Conservation (phyloP, 2,113 vertebrate genomes). For the Takifugu bimaculatus region DNA sequence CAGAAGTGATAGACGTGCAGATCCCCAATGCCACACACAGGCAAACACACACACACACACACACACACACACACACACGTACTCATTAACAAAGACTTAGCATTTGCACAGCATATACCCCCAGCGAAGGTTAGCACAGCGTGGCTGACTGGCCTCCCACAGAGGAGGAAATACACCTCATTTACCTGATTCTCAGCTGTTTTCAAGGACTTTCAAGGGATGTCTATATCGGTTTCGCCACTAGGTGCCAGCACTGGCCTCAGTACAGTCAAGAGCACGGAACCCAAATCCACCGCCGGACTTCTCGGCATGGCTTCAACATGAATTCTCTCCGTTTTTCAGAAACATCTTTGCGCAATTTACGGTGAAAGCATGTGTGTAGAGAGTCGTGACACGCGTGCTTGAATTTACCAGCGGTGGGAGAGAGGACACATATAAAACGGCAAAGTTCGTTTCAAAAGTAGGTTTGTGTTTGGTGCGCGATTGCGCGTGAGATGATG, state of each 20-base stretch:
- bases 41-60: constrained; percentile 6
- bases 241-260: constrained; percentile 69
- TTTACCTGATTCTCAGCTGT: constrained; percentile 61
- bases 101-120: constrained; percentile 44
- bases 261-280: constrained; percentile 13
- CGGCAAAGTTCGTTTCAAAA: constrained; percentile 7
- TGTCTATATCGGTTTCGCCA: constrained; percentile 35
- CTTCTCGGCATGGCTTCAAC: neutral
- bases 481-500: neutral
- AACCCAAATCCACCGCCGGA: neutral
- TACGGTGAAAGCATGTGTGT: neutral
- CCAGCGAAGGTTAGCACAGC: constrained; percentile 49
- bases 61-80: constrained; percentile 30
- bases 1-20: constrained; percentile 25
- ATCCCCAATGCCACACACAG: constrained; percentile 45
- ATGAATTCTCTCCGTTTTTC: neutral
- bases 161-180: constrained; percentile 52
- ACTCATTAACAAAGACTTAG: constrained; percentile 73
- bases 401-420: neutral
- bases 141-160: constrained; percentile 60
- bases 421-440: neutral
- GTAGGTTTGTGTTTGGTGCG: neutral
- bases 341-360: neutral
- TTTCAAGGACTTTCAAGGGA: neutral
- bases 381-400: neutral